Conservation (phyloP, 1,140 invertebrate genomes). For the Lanistes nyassanus region DNA sequence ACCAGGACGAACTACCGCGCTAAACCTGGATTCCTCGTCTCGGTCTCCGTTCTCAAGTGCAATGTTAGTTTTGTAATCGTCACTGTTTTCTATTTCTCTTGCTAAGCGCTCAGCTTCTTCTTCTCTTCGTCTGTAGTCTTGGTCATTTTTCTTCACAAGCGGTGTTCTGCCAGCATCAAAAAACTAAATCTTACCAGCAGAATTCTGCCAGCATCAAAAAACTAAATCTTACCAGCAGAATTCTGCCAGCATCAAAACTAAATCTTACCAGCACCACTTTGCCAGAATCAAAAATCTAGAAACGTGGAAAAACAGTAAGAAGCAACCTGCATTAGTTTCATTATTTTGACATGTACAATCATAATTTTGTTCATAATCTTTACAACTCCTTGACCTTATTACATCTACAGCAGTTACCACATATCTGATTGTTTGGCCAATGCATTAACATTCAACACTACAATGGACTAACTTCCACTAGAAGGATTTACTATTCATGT, state of each 20-base stretch:
- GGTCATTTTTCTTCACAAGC: constrained; percentile 1
- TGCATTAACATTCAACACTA: too few species aligned
- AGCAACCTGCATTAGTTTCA: too few species aligned
- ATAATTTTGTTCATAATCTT: too few species aligned
- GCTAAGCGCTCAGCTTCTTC: constrained; percentile 88
- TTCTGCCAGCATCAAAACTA: not conserved
- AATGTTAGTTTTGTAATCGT: constrained; percentile 80
- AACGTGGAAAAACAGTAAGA: too few species aligned
- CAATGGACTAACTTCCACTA: too few species aligned
- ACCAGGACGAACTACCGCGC: constrained; percentile 59
- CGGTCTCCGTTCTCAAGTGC: constrained; percentile 80
- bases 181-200: not conserved
- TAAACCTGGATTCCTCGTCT: constrained; percentile 82
- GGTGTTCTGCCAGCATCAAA: not conserved
- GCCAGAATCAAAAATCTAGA: too few species aligned
- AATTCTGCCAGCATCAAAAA: not conserved
- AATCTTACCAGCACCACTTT: not conserved
- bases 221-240: not conserved
- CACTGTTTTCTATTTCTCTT: constrained; percentile 87
- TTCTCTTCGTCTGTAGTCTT: constrained; percentile 66
- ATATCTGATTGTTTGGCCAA: too few species aligned
- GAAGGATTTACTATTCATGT: too few species aligned
- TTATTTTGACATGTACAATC: too few species aligned
- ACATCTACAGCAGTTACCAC: too few species aligned
- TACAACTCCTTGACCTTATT: too few species aligned